Evolutionary conservation across 2,888 invertebrate genomes (phyloP).

Genomic region (Pandemis heparana): DNA sequence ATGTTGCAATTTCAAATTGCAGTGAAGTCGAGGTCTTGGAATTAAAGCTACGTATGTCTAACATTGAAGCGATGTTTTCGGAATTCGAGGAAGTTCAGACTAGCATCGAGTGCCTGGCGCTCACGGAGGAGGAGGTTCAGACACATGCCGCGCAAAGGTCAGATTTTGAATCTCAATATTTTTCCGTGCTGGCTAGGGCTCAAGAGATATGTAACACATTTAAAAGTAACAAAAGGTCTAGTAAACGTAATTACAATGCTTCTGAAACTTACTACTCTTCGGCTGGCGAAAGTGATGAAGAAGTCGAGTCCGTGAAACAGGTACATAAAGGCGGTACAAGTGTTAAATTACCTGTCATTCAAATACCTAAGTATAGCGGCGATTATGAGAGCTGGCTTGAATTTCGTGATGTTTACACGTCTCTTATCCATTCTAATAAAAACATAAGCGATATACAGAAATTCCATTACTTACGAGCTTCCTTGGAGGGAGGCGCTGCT

Average conservation of each 20-base stretch:
- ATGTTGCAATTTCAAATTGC: background rate
- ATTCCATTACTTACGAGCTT: slow-evolving; percentile 10
- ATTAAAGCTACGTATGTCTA: background rate
- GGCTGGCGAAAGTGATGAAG: background rate
- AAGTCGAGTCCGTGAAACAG: background rate
- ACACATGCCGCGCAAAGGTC: background rate
- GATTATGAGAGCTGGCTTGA: slow-evolving; percentile 1
- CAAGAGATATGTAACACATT: background rate
- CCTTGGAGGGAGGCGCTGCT: background rate
- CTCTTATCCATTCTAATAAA: background rate
- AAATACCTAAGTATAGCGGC: slow-evolving; percentile 4
- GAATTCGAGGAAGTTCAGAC: background rate
- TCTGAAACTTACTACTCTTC: background rate
- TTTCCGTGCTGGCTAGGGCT: background rate
- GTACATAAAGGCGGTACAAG: background rate
- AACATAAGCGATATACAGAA: background rate
- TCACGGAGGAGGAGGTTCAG: background rate
- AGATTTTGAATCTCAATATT: background rate
- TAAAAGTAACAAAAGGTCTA: background rate
- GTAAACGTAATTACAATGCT: background rate
- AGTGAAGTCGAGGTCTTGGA: background rate
- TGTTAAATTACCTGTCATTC: slow-evolving; percentile 6
- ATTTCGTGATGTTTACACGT: slow-evolving; percentile 6
- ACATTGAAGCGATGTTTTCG: background rate
- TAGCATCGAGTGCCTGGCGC: background rate